These are phyloP conservation scores for Seladonia tumulorum DNA, from an alignment of 2,888 invertebrate species.

Conservation along the genomic window DNA sequence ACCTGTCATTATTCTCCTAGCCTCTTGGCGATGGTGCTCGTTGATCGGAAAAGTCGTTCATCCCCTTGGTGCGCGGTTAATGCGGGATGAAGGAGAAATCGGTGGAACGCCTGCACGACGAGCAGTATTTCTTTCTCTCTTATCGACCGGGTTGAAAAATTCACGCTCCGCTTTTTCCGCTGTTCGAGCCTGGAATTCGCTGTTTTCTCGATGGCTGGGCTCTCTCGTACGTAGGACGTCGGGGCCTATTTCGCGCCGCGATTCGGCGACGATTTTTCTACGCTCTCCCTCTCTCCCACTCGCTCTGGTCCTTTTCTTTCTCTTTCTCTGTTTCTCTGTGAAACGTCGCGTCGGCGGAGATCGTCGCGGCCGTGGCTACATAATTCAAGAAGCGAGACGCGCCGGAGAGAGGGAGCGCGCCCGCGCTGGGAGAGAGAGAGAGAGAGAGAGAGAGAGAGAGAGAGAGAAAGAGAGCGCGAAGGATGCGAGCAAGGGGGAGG, in stretches of 20 bases:
- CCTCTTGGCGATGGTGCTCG: slow-evolving; percentile 62
- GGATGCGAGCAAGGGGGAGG: slow-evolving; percentile 23
- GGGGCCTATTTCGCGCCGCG: slow-evolving; percentile 26
- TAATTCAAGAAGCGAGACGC: slow-evolving; percentile 71
- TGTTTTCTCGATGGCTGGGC: slow-evolving; percentile 15
- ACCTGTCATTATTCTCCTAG: slow-evolving; percentile 71
- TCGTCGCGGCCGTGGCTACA: slow-evolving; percentile 53
- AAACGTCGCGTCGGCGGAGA: slow-evolving; percentile 48
- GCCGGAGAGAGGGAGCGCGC: background rate
- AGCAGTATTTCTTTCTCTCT: slow-evolving; percentile 41
- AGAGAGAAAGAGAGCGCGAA: background rate
- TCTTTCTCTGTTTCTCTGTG: background rate
- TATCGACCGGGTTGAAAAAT: slow-evolving; percentile 38
- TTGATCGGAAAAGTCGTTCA: slow-evolving; percentile 70
- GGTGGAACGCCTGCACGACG: slow-evolving; percentile 34
- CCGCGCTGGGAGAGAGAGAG: background rate
- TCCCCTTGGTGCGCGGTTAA: slow-evolving; percentile 55
- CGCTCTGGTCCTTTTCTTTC: background rate
- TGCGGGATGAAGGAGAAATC: slow-evolving; percentile 48
- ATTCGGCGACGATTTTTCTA: background rate
- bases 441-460: background rate
- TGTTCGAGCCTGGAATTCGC: slow-evolving; percentile 15
- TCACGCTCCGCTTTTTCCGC: slow-evolving; percentile 18
- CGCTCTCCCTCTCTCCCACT: background rate
- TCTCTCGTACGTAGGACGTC: background rate